Base-by-base conservation (phyloP, 2,888 invertebrate species). In the Ariolimax columbianus region DNA sequence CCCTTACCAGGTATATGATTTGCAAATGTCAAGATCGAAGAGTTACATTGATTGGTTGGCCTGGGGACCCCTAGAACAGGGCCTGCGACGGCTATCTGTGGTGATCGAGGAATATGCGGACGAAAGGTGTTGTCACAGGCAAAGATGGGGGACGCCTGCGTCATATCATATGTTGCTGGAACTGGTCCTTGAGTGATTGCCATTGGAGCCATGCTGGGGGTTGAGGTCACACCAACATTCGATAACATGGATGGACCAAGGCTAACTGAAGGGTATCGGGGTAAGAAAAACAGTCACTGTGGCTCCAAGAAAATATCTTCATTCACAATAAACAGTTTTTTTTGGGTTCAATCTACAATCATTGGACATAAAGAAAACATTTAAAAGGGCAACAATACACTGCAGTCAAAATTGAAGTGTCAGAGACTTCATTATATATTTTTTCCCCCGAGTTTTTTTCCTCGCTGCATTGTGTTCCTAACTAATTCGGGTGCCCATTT, bases 1-100 rank as follows among this genome's bases (percentile, higher is more conserved):
- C 83, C 83, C 83, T 83, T 83, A 83, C 83, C 83, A 26, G 83
- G 83, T 43, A 83, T 30, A 55, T 77, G 83, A 68, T 77, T 83
- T n/a, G 83, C 83, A 66, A 77, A 55, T 26, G 83, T 83, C 75
- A 83, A 51, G 68, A 83, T 23, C 14, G 83, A 83, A 51, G 83
- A 26, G 77, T 68, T 77, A 83, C 77, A 68, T 30, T 51, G 66
- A 66, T 68, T 51, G 17, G 83, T n/a, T 66, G 66, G 40, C 38
- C 82, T 82, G 40, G 72, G 11, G 23, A 82, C 55, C 55, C 72
- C 72, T 40, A 73, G 14, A 36, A 72, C 72, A 23, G 80, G 26
- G 7, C 40, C 40, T n/a, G 70, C 66, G 11, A 70, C 9, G 38
- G 40, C 77, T 9, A 59, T 59, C 26, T 66, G 83, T 66, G 38